Evolutionary conservation across 2,113 vertebrate species (phyloP), one percentile per base, ranked within the genome.

Genomic region (Macrotis lagotis): DNA sequence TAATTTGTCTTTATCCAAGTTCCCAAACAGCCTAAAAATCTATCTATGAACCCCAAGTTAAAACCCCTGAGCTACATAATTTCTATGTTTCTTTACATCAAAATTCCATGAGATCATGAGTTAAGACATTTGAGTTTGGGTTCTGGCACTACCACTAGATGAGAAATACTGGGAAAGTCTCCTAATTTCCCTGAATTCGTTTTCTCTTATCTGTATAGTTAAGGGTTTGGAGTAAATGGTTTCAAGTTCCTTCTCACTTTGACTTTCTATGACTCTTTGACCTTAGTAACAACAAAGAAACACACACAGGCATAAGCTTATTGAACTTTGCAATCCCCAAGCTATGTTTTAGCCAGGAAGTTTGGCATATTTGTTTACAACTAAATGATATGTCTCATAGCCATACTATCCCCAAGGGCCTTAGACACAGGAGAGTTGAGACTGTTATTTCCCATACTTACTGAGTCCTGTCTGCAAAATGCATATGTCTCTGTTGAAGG

Each of bases 401-500:
- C 49, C 26, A 24, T 66, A 0, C 19, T 14, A 51, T 9, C 90
- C n/a, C 26, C 4, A 0, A 0, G 3, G 0, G 8, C 50, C 12
- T 10, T 16, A 24, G 10, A n/a, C 50, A 2, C 0, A 24, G 25
- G 19, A 31, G 59, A 88, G 2, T 44, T 44, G 50, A 2, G 19
- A 66, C 19, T 28, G 49, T 22, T 22, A 25, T 31, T 50, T 93
- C 55, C 37, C 22, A 48, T 89, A 98, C 99, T 22, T 98, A 99
- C 99, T 97, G 98, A n/a, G 94, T 95, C 97, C 98, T 99, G 48
- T 99, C 98, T 28, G 88, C 25, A 52, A 95, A 95, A 91, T 96
- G 96, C 48, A 93, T n/a, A 44, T 98, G 98, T 96, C 99, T 99
- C 96, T 98, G 99, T 50, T 99, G 99, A 83, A 99, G 98, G 0